Base-by-base conservation (phyloP, 2,797 vertebrate genomes). In the Odontamblyopus rebecca region DNA sequence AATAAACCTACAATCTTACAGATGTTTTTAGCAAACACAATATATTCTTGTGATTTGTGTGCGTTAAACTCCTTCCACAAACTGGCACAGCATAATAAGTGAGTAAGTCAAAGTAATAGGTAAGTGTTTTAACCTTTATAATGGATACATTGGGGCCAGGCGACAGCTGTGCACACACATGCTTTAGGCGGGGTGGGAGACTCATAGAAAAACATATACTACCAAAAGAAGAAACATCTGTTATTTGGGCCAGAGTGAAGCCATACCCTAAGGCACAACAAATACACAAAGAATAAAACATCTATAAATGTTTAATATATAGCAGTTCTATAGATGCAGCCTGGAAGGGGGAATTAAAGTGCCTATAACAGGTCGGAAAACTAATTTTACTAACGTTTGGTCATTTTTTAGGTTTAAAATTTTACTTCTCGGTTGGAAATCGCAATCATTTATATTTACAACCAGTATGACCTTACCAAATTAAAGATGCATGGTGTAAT, bases 161-260 rank as follows among this genome's bases (percentile, higher is more conserved):
- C 80, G 82, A 84, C 84, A 85, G 73, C 83, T 82, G 79, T 77
- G 69, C 68, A 68, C 54, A 68, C 54, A 62, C 50, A 75, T 16
- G 19, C 68, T 73, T 76, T 59, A 59, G 79, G 23, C 56, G 72
- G 23, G 69, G 57, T 35, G 63, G 68, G 57, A 71, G 67, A 61
- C 69, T 78, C 72, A 70, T 16, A 69, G 57, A 67, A 73, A 9
- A 82, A 63, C 71, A 79, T 29, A 71, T 11, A 65, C 13, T 74
- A 27, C 61, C 12, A 27, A 48, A 53, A 65, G 41, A 53, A 78
- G 63, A 67, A 86, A 90, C 89, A 89, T 91, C 88, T 91, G 90
- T 76, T 90, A 30, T 85, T 80, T 66, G 83, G 77, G 74, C 85
- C 76, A 23, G 77, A 89, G 80, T 88, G 75, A 81, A 82, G 75